Conservation (phyloP, 2,888 invertebrate genomes). For the Hirtodrosophila trivittata region DNA sequence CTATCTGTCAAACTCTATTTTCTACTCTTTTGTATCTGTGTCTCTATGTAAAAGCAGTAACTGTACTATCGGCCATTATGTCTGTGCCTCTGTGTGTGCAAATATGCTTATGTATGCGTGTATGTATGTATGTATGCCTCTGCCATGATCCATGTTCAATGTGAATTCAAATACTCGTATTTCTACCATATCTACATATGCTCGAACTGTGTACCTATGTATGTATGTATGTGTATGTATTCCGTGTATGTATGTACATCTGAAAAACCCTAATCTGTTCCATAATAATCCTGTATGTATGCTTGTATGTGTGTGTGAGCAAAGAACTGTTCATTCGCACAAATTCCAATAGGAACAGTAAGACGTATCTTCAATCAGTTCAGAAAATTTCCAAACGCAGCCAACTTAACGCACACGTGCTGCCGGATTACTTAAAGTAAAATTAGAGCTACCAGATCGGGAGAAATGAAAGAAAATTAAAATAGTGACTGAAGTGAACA, state of each 20-base stretch:
- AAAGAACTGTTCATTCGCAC: conserved; percentile 15
- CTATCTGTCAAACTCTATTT: background rate
- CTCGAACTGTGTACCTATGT: conserved; percentile 1
- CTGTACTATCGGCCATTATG: conserved; percentile 49
- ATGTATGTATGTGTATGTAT: conserved; percentile 8
- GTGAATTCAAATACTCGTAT: conserved; percentile 4
- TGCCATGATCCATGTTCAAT: conserved; percentile 9
- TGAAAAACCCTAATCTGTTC: no score
- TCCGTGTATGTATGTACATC: conserved; percentile 4
- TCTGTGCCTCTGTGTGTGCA: conserved; percentile 10
- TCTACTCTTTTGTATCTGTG: background rate
- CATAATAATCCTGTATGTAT: conserved; percentile 3
- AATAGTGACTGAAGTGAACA: conserved; percentile 17
- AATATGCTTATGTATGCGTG: conserved; percentile 3
- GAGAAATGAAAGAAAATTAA: background rate
- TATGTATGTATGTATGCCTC: background rate
- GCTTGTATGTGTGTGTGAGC: conserved; percentile 5
- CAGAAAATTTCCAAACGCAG: background rate
- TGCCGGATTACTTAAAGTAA: no score
- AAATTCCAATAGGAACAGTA: background rate
- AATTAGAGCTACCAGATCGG: conserved; percentile 4
- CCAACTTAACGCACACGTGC: conserved; percentile 20
- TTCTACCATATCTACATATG: background rate
- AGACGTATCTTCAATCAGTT: background rate
- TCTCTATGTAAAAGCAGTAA: conserved; percentile 30